Base-by-base conservation (phyloP, 1,140 invertebrate genomes). In the Hermetia illucens region DNA sequence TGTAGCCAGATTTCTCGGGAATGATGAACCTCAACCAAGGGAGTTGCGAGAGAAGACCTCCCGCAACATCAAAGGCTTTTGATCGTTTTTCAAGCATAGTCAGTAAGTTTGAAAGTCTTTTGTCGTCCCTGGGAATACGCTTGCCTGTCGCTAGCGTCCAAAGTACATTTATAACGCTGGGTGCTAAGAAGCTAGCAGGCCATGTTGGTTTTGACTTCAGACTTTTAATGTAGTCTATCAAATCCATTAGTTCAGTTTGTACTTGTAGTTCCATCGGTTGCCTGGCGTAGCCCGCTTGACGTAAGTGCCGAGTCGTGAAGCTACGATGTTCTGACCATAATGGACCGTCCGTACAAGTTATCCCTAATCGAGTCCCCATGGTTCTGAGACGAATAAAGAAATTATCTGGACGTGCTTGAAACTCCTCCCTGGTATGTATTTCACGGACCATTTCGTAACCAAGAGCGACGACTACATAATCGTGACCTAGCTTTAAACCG, bases 331-430 rank as follows among this genome's bases (percentile, higher is more conserved):
- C 75, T 33, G 64, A 68, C 85, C 86, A 90, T 4, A 77, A 49
- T 6, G 67, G 48, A 0, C 84, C 83, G 40, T 88, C 82, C 1
- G 75, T 74, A 55, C 77, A 82, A 1, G 82, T 82, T 16, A 86
- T 78, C 19, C 82, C 58, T 33, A 52, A 54, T 12, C 47, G 51
- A 25, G 71, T 70, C 17, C 80, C 81, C 55, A 85, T 69, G 25
- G 77, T 77, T 30, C 81, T 58, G 6, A 84, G 53, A 24, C 70
- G 63, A 22, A 75, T 62, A 44, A 85, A 84, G 47, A 79, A 81
- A 39, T 69, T 77, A 53, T 81, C 69, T 0, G 82, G 84, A 38
- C 83, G 58, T 0, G 72, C 79, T 43, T 79, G 74, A 46, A 74
- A 86, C 4, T 75, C 75, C 25, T 77, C 74, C 12, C 66, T 60